A percentile compares a stretch with the other conserved stretches of the same genome.
Conservation (phyloP, 2,888 invertebrate genomes). For the Agrypnus murinus region DNA sequence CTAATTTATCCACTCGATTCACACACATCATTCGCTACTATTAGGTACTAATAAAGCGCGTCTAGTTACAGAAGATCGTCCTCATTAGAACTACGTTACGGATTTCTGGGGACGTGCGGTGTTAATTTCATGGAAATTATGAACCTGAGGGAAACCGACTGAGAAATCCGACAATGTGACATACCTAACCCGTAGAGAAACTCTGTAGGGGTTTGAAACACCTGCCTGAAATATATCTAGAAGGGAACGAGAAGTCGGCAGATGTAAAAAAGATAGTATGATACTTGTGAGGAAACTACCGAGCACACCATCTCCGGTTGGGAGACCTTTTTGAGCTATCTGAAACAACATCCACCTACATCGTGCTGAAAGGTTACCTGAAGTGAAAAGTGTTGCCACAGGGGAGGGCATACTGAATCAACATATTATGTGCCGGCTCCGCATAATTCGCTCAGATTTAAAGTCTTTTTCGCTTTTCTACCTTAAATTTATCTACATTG, state of each 20-base stretch:
- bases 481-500: slow-evolving; percentile 19
- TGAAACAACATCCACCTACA: slow-evolving; percentile 48
- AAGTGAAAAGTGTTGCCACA: slow-evolving; percentile 42
- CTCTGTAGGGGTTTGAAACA: slow-evolving; percentile 38
- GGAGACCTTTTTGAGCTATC: slow-evolving; percentile 43
- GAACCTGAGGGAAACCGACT: slow-evolving; percentile 35
- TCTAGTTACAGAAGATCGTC: slow-evolving; percentile 24
- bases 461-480: slow-evolving; percentile 19
- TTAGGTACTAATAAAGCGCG: slow-evolving; percentile 3
- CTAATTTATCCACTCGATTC: slow-evolving; percentile 18
- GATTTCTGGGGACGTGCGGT: slow-evolving; percentile 28
- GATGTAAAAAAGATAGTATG: slow-evolving; percentile 43
- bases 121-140: slow-evolving; percentile 36
- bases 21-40: neutral
- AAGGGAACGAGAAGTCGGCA: slow-evolving; percentile 41
- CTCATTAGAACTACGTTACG: slow-evolving; percentile 17
- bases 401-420: slow-evolving; percentile 35
- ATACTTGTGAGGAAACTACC: slow-evolving; percentile 43
- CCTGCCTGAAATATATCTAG: slow-evolving; percentile 43
- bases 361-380: slow-evolving; percentile 44
- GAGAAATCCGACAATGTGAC: slow-evolving; percentile 40
- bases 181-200: slow-evolving; percentile 31
- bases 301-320: slow-evolving; percentile 43
- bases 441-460: slow-evolving; percentile 38
- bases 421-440: slow-evolving; percentile 34